These are phyloP conservation scores for Stercorarius parasiticus DNA, from an alignment of 2,113 vertebrate species.

Conservation along the genomic window DNA sequence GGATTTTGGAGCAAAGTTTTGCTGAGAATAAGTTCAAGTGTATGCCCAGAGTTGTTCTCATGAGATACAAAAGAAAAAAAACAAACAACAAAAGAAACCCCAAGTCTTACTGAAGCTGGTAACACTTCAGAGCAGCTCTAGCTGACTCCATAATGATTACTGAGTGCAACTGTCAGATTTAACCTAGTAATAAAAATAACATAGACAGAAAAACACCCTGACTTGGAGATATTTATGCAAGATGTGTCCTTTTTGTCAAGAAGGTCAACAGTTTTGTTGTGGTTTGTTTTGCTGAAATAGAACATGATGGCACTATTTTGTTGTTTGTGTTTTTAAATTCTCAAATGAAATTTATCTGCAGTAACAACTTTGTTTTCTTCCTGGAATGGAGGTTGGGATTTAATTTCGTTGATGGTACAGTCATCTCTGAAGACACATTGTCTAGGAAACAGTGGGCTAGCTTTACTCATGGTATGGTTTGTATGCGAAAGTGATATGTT, in stretches of 20 bases:
- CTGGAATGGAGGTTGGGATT: conserved; percentile 9
- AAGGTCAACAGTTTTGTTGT: not conserved
- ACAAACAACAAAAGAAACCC: not conserved
- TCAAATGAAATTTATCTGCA: conserved; percentile 7
- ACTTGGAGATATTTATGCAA: conserved; percentile 5
- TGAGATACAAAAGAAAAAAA: not conserved
- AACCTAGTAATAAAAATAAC: conserved; percentile 39
- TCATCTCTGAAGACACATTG: not conserved
- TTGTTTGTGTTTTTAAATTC: not conserved
- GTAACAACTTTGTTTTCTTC: conserved; percentile 27
- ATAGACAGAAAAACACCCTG: not conserved
- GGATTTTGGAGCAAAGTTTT: not conserved
- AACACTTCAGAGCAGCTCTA: not conserved
- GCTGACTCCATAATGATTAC: not conserved
- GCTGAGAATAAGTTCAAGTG: not conserved
- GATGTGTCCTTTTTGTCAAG: not conserved
- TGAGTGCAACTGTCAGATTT: not conserved
- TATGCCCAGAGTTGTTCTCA: not conserved
- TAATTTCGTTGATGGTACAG: not conserved
- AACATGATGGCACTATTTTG: not conserved
- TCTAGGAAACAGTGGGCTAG: not conserved
- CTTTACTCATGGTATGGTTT: not conserved
- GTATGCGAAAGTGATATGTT: not conserved
- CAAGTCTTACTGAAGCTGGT: not conserved
- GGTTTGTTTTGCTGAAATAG: not conserved